These are phyloP conservation scores for Triops cancriformis DNA, from an alignment of 1,140 invertebrate genomes.

Conservation along the genomic window DNA sequence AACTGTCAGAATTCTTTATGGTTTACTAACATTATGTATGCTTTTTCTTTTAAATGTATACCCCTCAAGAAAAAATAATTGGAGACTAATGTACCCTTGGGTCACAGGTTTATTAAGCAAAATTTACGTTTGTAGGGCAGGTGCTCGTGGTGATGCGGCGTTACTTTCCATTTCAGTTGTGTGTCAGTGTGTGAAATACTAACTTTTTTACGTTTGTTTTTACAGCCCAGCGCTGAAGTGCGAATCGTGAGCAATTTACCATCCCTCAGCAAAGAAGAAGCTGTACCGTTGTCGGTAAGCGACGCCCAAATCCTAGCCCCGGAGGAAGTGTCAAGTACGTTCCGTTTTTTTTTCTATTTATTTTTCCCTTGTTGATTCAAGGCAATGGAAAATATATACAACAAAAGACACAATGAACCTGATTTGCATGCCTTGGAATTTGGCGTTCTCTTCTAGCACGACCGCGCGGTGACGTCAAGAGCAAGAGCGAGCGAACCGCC, in stretches of 20 bases:
- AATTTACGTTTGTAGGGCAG: no score
- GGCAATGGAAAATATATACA: neutral
- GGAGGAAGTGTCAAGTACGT: slow-evolving; percentile 75
- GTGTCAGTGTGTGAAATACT: no score
- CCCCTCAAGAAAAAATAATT: neutral
- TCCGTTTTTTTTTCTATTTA: slow-evolving; percentile 4
- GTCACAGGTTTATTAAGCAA: slow-evolving; percentile 15
- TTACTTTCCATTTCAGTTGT: no score
- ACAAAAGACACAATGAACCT: slow-evolving; percentile 13
- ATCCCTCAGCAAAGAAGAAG: slow-evolving; percentile 88
- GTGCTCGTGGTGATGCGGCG: no score
- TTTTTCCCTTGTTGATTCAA: neutral
- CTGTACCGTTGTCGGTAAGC: slow-evolving; percentile 75
- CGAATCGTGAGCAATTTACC: slow-evolving; percentile 86
- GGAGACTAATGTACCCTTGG: neutral
- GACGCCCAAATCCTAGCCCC: slow-evolving; percentile 83
- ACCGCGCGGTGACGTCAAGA: slow-evolving; percentile 65
- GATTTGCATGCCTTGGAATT: slow-evolving; percentile 4
- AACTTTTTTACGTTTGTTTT: slow-evolving; percentile 26
- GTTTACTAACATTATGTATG: no score
- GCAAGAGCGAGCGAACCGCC: slow-evolving; percentile 64
- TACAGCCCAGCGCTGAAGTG: slow-evolving; percentile 67
- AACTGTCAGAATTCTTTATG: no score
- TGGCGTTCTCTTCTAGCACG: slow-evolving; percentile 46
- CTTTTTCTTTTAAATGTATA: no score